Evolutionary conservation across 64 coral and sea anemone genomes (phyloP).

Genomic region (Pachyseris speciosa): DNA sequence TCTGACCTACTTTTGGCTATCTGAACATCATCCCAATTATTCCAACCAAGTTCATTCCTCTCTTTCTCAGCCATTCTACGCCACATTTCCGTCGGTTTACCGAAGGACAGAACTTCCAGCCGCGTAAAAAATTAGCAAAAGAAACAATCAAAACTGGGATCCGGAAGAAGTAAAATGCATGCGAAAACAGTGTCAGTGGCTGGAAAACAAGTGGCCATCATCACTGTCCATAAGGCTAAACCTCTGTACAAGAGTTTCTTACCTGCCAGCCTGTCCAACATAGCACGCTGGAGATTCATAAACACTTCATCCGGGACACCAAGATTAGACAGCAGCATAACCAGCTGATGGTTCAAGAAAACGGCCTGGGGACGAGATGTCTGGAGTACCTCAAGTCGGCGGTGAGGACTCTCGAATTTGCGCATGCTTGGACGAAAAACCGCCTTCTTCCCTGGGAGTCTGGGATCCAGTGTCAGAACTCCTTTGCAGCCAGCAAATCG

Average conservation of each 20-base stretch:
- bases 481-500: conserved; percentile 98
- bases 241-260: background rate
- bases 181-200: too few species aligned
- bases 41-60: too few species aligned
- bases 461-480: conserved; percentile 81
- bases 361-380: conserved; percentile 95
- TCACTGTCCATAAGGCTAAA: too few species aligned
- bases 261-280: conserved; percentile 90
- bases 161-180: too few species aligned
- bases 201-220: too few species aligned
- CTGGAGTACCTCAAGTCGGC: conserved; percentile 92
- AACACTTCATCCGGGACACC: conserved; percentile 90
- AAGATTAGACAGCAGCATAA: conserved; percentile 96
- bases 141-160: too few species aligned
- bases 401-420: conserved; percentile 88
- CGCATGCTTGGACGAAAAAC: conserved; percentile 90
- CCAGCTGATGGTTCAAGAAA: conserved; percentile 90
- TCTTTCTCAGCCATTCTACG: too few species aligned
- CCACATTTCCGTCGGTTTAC: too few species aligned
- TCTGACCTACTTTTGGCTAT: too few species aligned
- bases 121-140: too few species aligned
- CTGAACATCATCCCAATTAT: too few species aligned
- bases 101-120: too few species aligned
- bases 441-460: conserved; percentile 53
- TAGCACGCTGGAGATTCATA: conserved; percentile 70